These are phyloP conservation scores for Agonopterix arenella DNA, from an alignment of 2,888 invertebrate genomes.

Conservation along the genomic window DNA sequence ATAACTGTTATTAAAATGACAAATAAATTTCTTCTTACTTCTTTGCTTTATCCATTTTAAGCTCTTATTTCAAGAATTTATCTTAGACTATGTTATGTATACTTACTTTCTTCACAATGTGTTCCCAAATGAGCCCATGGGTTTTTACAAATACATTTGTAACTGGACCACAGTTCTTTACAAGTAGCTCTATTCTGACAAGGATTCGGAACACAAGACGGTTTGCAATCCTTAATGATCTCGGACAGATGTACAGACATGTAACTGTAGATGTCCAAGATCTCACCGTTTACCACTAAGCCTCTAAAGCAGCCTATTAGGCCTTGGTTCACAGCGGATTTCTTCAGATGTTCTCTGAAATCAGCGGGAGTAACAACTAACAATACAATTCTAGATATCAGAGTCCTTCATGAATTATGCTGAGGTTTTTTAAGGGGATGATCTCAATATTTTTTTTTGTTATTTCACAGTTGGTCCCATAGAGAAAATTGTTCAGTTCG, in stretches of 20 bases:
- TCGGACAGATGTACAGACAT: constrained; percentile 94
- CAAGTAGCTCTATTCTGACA: constrained; percentile 94
- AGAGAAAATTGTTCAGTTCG: no score
- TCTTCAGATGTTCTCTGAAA: constrained; percentile 85
- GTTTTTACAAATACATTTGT: constrained; percentile 94
- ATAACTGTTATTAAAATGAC: no score
- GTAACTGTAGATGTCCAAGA: constrained; percentile 93
- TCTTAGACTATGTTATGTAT: not conserved
- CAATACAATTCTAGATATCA: no score
- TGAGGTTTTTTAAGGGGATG: no score
- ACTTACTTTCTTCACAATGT: constrained; percentile 93
- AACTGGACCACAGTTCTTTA: constrained; percentile 94
- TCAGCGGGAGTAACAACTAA: not conserved
- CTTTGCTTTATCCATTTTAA: no score
- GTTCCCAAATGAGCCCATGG: constrained; percentile 94
- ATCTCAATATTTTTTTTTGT: no score
- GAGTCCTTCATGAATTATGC: no score
- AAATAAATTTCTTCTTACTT: no score
- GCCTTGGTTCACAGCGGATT: constrained; percentile 90
- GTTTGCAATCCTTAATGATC: constrained; percentile 95
- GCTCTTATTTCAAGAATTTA: no score
- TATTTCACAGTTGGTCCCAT: no score
- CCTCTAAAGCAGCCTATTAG: constrained; percentile 96
- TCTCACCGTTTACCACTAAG: constrained; percentile 92
- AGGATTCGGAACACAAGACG: constrained; percentile 95